These are phyloP conservation scores for Calameuta filiformis DNA, from an alignment of 2,888 invertebrate genomes.

Conservation along the genomic window DNA sequence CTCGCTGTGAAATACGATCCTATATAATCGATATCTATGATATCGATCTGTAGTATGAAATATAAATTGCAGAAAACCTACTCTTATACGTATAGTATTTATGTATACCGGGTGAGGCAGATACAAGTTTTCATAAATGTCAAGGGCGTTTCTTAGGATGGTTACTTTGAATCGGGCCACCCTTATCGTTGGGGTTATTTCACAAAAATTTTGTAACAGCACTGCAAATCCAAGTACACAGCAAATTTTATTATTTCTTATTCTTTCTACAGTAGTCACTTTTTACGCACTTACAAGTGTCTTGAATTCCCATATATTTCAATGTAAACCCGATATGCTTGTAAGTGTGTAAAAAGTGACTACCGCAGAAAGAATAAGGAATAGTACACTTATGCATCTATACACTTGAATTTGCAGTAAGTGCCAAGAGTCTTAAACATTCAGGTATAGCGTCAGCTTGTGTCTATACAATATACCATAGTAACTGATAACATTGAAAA, in stretches of 20 bases:
- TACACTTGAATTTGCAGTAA: too few relatives aligned
- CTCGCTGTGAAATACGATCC: not conserved
- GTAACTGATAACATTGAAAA: not conserved
- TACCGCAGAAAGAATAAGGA: too few relatives aligned
- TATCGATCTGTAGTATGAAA: not conserved
- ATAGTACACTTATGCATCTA: too few relatives aligned
- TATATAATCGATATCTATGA: not conserved
- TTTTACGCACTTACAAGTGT: too few relatives aligned
- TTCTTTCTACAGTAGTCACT: too few relatives aligned
- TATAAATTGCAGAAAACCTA: not conserved
- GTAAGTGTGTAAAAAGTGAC: too few relatives aligned
- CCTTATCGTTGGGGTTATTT: not conserved
- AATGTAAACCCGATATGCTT: too few relatives aligned
- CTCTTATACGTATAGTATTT: not conserved
- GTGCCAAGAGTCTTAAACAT: not conserved
- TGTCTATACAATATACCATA: not conserved
- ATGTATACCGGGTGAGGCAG: not conserved
- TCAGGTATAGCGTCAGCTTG: not conserved
- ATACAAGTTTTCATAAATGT: not conserved
- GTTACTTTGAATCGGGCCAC: not conserved
- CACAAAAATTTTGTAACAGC: not conserved
- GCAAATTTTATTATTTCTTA: too few relatives aligned
- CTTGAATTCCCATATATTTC: too few relatives aligned
- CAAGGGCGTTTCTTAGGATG: not conserved
- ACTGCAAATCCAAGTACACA: too few relatives aligned